Percentiles rank a stretch among this genome's conserved stretches.
Evolutionary conservation across 2,113 vertebrate species (phyloP).

Genomic region (Elgaria multicarinata): DNA sequence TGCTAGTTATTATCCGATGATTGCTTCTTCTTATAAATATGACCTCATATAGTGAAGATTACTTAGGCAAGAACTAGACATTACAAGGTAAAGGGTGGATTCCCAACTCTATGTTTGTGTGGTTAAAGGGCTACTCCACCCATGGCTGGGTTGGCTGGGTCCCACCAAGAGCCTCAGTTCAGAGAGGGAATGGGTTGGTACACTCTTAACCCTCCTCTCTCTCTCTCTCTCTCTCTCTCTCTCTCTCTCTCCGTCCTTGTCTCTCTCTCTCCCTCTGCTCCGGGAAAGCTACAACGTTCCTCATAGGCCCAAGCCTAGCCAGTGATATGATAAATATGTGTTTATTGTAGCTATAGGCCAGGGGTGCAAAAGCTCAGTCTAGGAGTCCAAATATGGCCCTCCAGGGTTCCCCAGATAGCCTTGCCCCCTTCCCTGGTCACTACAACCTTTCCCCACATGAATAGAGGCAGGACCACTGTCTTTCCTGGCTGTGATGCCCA

Average conservation of each 20-base stretch:
- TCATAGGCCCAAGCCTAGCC: too few species aligned
- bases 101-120: background rate
- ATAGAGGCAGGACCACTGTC: too few species aligned
- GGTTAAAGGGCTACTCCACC: background rate
- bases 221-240: background rate
- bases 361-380: too few species aligned
- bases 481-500: too few species aligned
- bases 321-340: too few species aligned
- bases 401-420: too few species aligned
- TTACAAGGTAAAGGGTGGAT: background rate
- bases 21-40: background rate
- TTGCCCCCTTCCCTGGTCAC: too few species aligned
- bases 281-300: too few species aligned
- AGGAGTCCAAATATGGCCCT: too few species aligned
- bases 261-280: background rate
- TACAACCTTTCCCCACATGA: too few species aligned
- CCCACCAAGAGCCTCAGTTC: background rate
- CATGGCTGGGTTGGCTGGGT: background rate
- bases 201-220: background rate
- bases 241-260: background rate
- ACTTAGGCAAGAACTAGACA: background rate
- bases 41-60: background rate
- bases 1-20: background rate
- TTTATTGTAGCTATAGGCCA: too few species aligned
- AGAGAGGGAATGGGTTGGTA: background rate